Evolutionary conservation across 2,888 invertebrate species (phyloP), one percentile per base, ranked within the genome.

Genomic region (Piscicola geometra): DNA sequence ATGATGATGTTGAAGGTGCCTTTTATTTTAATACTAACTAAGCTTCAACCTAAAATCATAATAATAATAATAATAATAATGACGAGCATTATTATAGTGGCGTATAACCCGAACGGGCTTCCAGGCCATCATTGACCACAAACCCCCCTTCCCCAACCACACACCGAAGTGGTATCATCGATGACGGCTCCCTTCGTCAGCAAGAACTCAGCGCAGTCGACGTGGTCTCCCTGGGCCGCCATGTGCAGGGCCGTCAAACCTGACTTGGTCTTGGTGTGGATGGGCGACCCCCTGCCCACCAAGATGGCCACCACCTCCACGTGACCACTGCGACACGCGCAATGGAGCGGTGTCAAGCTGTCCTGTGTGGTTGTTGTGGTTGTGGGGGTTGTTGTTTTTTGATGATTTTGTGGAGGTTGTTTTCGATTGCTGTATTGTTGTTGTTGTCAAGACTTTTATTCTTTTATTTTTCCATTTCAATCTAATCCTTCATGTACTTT

Each of bases 211-310:
- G 97, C 96, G 94, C 99, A 94, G 85, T 95, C 94, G 76, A 92
- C 91, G 87, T 97, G 95, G 83, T 99, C 99, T 98, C 99, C 99
- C 88, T 99, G 98, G 75, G 96, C 93, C 78, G 98, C 97, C 33
- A 99, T 99, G 85, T 99, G 99, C 80, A 99, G 88, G 0, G 98
- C 98, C 78, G 94, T 95, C 80, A 99, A 98, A 85, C 95, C 94
- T 86, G 99, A 98, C 89, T 75, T 96, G 32, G 99, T 99, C 79
- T 94, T 91, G 84, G 93, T 97, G 88, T 98, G 99, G 79, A 98
- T 95, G 85, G 99, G 96, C 76, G 99, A 98, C 75, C 96, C 96
- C 86, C 94, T 93, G 80, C 94, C 93, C 78, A 98, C 90, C 76
- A 99, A 89, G 81, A 99, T 87, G 82, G 92, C 90, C 79, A 95